Base-by-base conservation (phyloP, 2,113 vertebrate genomes). In the Monarcha castaneiventris region DNA sequence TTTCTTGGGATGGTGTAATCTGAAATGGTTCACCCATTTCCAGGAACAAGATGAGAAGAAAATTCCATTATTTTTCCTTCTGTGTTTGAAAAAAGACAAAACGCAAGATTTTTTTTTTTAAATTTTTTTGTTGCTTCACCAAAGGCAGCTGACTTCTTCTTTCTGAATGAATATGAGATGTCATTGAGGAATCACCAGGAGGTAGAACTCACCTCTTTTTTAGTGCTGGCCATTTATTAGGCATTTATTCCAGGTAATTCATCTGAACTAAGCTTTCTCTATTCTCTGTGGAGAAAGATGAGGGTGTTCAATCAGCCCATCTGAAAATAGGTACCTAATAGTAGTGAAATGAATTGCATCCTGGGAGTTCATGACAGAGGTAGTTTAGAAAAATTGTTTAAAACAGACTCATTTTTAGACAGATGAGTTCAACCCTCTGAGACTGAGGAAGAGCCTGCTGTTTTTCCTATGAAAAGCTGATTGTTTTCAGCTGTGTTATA, bases 401-500 rank as follows among this genome's bases (percentile, higher is more conserved):
- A 80, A 88, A 51, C 66, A 55, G 48, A 33, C 48, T 87, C 16
- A 16, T 56, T 88, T 83, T 68, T 48, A 80, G 74, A 64, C 27
- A 82, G 86, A 93, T 48, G 41, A 83, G 6, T 79, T 85, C 71
- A 85, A 33, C 54, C 17, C 54, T 94, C 59, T 83, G 85, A 93
- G 44, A 44, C 1, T 76, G 41, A 82, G 78, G 88, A 93, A 87
- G 69, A 74, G 55, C 56, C 69, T 89, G 74, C 74, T 94, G 91
- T 41, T 87, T 41, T 94, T 95, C 69, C 62, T 76, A 23, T 62
- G 91, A 92, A 94, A 83, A 94, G 14, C 51, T 82, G 74, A 78
- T 78, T 80, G 41, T 69, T 80, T 94, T 96, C 89, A 92, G 75
- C 79, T 87, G 68, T 74, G 76, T 81, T 89, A 39, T 16, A 64